Percentiles rank a stretch among this genome's conserved stretches.
Conservation (phyloP, 2,113 vertebrate genomes). For the Eurypyga helias region DNA sequence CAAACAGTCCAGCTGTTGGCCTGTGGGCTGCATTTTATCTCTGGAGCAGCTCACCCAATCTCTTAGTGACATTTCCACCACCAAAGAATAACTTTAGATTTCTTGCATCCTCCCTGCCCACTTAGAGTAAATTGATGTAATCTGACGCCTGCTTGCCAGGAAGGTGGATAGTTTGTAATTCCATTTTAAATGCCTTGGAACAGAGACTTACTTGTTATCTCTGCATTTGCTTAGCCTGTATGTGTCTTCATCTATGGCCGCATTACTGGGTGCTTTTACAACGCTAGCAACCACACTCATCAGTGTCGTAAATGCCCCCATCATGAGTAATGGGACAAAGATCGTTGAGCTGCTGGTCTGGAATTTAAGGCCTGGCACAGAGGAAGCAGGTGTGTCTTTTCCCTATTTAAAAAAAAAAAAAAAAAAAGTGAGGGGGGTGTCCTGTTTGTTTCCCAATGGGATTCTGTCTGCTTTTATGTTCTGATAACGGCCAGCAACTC, state of each 20-base stretch:
- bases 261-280: background rate
- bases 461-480: background rate
- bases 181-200: background rate
- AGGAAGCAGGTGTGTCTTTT: conserved; percentile 4
- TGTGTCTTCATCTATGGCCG: background rate
- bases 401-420: background rate
- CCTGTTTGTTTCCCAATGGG: background rate
- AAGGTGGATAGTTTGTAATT: conserved; percentile 2
- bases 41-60: background rate
- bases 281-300: background rate
- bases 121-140: background rate
- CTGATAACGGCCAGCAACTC: background rate
- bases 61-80: background rate
- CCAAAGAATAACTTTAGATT: background rate
- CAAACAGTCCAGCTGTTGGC: background rate
- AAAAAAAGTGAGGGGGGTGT: background rate
- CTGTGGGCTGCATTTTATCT: background rate
- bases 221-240: background rate
- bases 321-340: conserved; percentile 15
- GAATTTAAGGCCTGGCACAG: background rate
- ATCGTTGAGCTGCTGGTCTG: background rate
- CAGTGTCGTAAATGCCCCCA: background rate
- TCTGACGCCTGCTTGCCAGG: background rate
- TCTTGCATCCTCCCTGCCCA: background rate
- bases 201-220: background rate